These are phyloP conservation scores for Harpagus bidentatus DNA, from an alignment of 2,113 vertebrate species.

Conservation along the genomic window DNA sequence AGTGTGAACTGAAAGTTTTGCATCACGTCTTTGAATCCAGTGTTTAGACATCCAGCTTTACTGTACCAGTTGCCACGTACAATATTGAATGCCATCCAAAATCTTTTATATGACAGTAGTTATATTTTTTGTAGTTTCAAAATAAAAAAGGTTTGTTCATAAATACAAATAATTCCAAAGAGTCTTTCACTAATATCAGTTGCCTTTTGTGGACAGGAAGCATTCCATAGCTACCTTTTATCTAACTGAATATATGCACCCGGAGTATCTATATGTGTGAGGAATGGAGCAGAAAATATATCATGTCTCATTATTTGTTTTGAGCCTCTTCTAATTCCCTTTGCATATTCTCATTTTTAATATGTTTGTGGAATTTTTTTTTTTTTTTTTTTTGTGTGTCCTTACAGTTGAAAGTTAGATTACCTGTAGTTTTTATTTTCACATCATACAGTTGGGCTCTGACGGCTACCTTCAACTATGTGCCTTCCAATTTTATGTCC, in stretches of 20 bases:
- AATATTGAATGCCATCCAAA: background rate
- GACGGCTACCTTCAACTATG: background rate
- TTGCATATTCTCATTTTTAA: background rate
- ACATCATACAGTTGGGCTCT: background rate
- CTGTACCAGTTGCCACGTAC: background rate
- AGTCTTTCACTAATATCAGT: background rate
- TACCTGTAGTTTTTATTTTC: background rate
- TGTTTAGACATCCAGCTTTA: background rate
- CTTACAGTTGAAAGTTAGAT: background rate
- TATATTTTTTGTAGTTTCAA: background rate
- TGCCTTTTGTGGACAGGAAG: background rate
- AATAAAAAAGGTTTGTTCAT: background rate
- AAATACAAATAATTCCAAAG: background rate
- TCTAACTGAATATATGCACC: background rate
- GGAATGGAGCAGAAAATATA: background rate
- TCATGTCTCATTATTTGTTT: background rate
- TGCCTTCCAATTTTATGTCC: background rate
- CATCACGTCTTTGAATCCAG: background rate
- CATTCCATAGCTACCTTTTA: background rate
- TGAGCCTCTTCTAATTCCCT: background rate
- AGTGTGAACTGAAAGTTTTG: background rate
- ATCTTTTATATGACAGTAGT: background rate
- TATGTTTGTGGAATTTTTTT: background rate
- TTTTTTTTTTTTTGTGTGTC: background rate
- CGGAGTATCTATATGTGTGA: background rate